Base-by-base conservation (phyloP, 2,113 vertebrate species). In the Pyrgilauda ruficollis region DNA sequence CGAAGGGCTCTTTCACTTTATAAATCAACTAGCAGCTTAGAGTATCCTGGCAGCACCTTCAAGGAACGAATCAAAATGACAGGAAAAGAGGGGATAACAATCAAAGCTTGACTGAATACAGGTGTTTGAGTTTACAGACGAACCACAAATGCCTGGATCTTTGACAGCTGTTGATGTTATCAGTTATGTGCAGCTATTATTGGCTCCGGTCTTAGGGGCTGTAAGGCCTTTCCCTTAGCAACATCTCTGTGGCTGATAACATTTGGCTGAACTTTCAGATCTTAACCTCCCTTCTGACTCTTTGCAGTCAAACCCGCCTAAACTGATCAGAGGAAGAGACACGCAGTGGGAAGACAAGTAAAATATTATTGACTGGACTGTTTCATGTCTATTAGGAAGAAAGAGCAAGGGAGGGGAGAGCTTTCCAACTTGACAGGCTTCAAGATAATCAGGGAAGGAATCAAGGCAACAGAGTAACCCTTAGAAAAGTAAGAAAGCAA, bases 231-330 rank as follows among this genome's bases (percentile, higher is more conserved):
- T 98, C 98, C 97, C 98, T 98, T 97, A 98, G 98, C 97, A 98
- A 98, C 98, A 98, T 99, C 98, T 98, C 98, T 87, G 97, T 97
- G 97, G 97, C 98, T 98, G 98, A 99, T 99, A 99, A 99, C 99
- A 99, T 99, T 99, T 99, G 99, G 99, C 99, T 99, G 99, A 99
- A 99, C 99, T 99, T 99, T 99, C 98, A 97, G 98, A 98, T 98
- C 98, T 98, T 98, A 99, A 98, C 98, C 98, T 99, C 98, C 98
- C 98, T 98, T 98, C 98, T 98, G 99, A 98, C 98, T 98, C 97
- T 97, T 96, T 90, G 98, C 97, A 98, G 98, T 98, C 98, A 98
- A 98, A 97, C 96, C 97, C 96, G 96, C 98, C 98, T 98, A 97
- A 98, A 98, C 98, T 97, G 98, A 98, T 98, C 98, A 98, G 98